Conservation (phyloP, 2,888 invertebrate species). For the Cheiracanthium punctorium region DNA sequence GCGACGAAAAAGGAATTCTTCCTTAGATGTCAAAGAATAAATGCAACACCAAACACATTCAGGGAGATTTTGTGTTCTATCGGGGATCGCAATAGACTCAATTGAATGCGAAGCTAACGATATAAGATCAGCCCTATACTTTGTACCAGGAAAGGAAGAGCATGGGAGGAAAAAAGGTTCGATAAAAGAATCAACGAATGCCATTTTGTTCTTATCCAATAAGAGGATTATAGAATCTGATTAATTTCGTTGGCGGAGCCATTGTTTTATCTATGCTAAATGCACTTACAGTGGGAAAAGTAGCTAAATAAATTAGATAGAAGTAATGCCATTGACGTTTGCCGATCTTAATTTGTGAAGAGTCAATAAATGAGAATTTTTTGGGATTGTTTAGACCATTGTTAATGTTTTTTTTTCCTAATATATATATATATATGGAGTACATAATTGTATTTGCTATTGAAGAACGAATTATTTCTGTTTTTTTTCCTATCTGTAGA, state of each 20-base stretch:
- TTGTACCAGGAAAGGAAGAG: not conserved
- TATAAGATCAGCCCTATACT: not conserved
- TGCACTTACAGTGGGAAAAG: not conserved
- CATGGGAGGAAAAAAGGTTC: not conserved
- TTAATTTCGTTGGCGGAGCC: not conserved
- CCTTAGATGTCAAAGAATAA: no score
- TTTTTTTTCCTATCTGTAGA: no score
- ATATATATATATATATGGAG: no score
- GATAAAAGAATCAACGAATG: not conserved
- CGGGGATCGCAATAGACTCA: not conserved
- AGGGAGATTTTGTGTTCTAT: no score
- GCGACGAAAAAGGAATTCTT: no score
- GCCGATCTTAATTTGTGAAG: not conserved
- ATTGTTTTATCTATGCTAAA: not conserved
- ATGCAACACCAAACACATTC: no score
- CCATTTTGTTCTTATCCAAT: not conserved
- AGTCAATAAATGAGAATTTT: not conserved
- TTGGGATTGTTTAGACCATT: no score
- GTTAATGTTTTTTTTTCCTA: no score
- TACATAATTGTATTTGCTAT: no score
- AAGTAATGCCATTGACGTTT: not conserved
- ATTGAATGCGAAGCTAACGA: not conserved
- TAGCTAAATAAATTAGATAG: not conserved
- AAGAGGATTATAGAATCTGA: constrained; percentile 9
- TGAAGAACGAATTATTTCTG: no score